Base-by-base conservation (phyloP, 2,888 invertebrate genomes). In the Physocephala rufipes region DNA sequence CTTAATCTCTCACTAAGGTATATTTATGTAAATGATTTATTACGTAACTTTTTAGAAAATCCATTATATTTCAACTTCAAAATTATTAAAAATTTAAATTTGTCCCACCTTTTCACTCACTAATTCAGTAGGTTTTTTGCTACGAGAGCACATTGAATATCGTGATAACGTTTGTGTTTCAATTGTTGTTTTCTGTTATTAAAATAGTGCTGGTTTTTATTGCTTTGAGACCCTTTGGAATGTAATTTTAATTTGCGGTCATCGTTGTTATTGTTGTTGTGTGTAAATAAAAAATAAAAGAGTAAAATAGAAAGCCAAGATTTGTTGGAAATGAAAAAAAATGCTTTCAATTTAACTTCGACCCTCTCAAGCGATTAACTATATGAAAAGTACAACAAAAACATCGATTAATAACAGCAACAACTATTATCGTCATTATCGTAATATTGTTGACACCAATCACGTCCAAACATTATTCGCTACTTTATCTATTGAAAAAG, bases 361-460 rank as follows among this genome's bases (percentile, higher is more conserved):
- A 36, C 36, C 36, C 36, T 36, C 36, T 7, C n/a, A 36, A 9
- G 9, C 36, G 9, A 36, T 9, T 4, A 36, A 36, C 9, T 9
- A 36, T 36, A 36, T 7, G 36, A 36, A 36, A 36, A 36, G n/a
- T 36, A 49, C 49, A 66, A 49, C 28, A 55, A 21, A n/a, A 61
- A 67, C 21, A 59, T 28, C 36, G 5, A 36, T 9, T 9, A 36
- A 7, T 19, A 61, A 45, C 16, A 59, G n/a, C 45, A 59, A 26
- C 59, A n/a, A n/a, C n/a, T n/a, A 51, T 7, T 24, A 61, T 19
- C 51, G n/a, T 28, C 30, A 51, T 24, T 16, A 65, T 5, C 58
- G 47, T 26, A 26, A 28, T 66, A 66, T 66, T 66, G 59, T 67
- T 26, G 69, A 65, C 58, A 58, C 58, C 26, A 16, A 58, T 28